Evolutionary conservation across 2,888 invertebrate species (phyloP).

Genomic region (Trichopria drosophilae): DNA sequence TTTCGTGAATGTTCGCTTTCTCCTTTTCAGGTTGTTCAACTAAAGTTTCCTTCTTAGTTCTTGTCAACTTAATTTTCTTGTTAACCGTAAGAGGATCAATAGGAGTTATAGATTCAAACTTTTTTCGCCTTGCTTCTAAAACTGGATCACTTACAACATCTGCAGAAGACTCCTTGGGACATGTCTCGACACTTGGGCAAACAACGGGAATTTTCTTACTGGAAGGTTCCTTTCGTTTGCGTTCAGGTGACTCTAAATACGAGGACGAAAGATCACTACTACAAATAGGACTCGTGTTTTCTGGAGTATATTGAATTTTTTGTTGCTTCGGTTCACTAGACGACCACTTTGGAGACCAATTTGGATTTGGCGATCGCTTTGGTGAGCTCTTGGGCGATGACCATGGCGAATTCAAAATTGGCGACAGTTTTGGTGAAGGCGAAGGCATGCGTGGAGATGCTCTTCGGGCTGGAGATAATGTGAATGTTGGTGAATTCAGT

Average conservation of each 20-base stretch:
- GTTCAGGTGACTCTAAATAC: conserved; percentile 18
- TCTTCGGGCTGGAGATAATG: conserved; percentile 30
- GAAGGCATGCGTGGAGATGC: conserved; percentile 27
- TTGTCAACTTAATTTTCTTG: conserved; percentile 58
- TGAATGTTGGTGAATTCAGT: conserved; percentile 35
- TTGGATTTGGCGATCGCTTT: conserved; percentile 32
- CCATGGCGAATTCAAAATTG: conserved; percentile 28
- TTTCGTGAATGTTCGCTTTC: no score
- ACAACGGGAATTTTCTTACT: conserved; percentile 27
- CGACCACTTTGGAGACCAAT: conserved; percentile 45
- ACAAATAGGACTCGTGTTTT: conserved; percentile 25
- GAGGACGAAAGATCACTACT: conserved; percentile 30
- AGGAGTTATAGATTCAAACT: conserved; percentile 60
- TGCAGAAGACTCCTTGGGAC: conserved; percentile 7
- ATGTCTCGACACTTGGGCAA: not conserved
- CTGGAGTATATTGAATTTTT: conserved; percentile 37
- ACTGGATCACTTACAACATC: conserved; percentile 58
- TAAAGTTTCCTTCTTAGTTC: conserved; percentile 43
- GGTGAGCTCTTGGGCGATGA: conserved; percentile 47
- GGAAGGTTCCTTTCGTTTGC: conserved; percentile 32
- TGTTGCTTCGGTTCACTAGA: conserved; percentile 35
- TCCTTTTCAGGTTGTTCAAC: no score
- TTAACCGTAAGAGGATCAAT: conserved; percentile 60
- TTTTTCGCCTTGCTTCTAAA: conserved; percentile 61
- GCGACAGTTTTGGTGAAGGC: conserved; percentile 34